Evolutionary conservation across 1,140 invertebrate species (phyloP), one percentile per base, ranked within the genome.

Genomic region (Phymorhynchus buccinoides): DNA sequence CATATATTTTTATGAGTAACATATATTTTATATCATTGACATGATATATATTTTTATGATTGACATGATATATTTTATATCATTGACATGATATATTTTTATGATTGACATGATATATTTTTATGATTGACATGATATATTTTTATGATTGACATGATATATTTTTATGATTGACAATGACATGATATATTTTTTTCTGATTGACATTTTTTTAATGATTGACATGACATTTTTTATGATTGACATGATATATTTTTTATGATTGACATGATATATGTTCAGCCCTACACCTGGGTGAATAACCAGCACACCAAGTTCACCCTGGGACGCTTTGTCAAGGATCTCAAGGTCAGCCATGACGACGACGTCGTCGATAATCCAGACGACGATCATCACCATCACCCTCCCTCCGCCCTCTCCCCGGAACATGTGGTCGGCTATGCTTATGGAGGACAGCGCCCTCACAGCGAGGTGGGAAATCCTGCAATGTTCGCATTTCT

Each of bases 391-490:
- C 27, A 39, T 35, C 80, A 86, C 12, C 56, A 62, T 27, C n/a
- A 62, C 56, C 22, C 56, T 56, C 27, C 81, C 32, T 85, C 85
- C 48, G 88, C 89, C 84, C 83, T 90, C 71, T 80, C 88, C 32
- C 86, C 91, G 41, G 86, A 92, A 62, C 91, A 92, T 85, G 85
- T 92, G 16, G 81, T 87, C 56, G 91, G 91, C 1, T 91, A 91
- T 86, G 90, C 91, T 30, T 92, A 92, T 87, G 92, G 92, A n/a
- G 91, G 91, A 18, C 90, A 91, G 2, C 86, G 91, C 56, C 92
- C 92, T 30, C 92, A 92, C 84, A 91, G 88, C 80, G 86, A 89
- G 52, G 48, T 30, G 27, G n/a, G n/a, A n/a, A n/a, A n/a, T n/a
- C n/a, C n/a, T n/a, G n/a, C n/a, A n/a, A n/a, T n/a, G n/a, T n/a